phyloP scores from a whole-genome alignment of 1,140 invertebrate species.

The Bombus difficillimus region DNA sequence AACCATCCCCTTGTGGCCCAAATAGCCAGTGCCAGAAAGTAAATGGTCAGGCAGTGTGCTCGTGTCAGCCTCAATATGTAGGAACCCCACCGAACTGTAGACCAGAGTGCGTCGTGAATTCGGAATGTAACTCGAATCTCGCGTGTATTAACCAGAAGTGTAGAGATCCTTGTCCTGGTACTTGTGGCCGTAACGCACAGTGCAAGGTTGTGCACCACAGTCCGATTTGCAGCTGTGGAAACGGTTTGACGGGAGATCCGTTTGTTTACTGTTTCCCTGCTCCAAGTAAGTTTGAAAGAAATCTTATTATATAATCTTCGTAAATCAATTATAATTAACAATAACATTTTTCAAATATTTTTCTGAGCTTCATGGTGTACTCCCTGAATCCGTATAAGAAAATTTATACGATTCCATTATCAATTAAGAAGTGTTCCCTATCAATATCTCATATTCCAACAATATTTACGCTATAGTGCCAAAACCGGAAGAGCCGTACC shows the following conservation, averaged over 20 bases:
- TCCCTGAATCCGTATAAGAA: background rate
- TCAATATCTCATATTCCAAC: background rate
- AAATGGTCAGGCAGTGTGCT: conserved; percentile 87
- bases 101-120: conserved; percentile 89
- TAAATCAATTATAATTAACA: background rate
- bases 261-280: conserved; percentile 86
- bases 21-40: conserved; percentile 88
- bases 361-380: background rate
- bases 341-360: background rate
- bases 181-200: conserved; percentile 88
- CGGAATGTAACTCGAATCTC: conserved; percentile 87
- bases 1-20: conserved; percentile 89
- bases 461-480: conserved; percentile 21
- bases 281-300: conserved; percentile 68
- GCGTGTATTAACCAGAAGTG: conserved; percentile 92
- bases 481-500: conserved; percentile 62
- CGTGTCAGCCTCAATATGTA: conserved; percentile 87
- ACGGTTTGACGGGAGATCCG: conserved; percentile 86
- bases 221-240: conserved; percentile 86
- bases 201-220: conserved; percentile 86
- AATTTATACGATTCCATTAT: background rate
- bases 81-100: conserved; percentile 89
- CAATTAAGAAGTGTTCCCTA: background rate
- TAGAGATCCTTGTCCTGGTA: conserved; percentile 89
- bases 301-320: background rate